Evolutionary conservation across 1,140 invertebrate genomes (phyloP).

Genomic region (Mya arenaria): DNA sequence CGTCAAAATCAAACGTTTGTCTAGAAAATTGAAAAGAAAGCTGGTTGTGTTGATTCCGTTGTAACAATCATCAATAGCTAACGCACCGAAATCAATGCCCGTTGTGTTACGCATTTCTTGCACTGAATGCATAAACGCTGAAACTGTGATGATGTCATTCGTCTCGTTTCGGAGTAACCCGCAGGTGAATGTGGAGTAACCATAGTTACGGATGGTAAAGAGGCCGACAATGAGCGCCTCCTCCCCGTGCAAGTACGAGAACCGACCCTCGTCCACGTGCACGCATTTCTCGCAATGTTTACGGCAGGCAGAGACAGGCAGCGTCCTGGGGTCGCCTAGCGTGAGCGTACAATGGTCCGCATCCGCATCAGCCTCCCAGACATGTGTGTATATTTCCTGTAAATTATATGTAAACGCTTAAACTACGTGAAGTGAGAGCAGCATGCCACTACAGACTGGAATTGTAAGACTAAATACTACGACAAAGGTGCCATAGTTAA

Average conservation of each 20-base stretch:
- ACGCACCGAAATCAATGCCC: conserved; percentile 60
- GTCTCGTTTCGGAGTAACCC: conserved; percentile 52
- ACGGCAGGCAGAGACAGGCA: conserved; percentile 40
- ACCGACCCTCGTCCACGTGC: conserved; percentile 42
- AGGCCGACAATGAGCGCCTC: conserved; percentile 68
- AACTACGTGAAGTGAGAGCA: too few species aligned
- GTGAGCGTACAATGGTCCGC: too few species aligned
- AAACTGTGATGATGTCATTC: conserved; percentile 57
- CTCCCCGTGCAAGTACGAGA: conserved; percentile 65
- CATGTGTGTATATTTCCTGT: too few species aligned
- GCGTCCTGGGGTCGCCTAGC: not conserved
- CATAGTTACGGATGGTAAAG: conserved; percentile 62
- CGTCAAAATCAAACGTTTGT: conserved; percentile 38
- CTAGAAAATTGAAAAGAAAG: conserved; percentile 62
- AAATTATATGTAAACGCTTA: too few species aligned
- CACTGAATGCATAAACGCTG: conserved; percentile 62
- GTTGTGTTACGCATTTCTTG: not conserved
- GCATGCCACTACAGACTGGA: too few species aligned
- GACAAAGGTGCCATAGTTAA: too few species aligned
- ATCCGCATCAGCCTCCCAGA: too few species aligned
- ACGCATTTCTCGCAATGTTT: conserved; percentile 48
- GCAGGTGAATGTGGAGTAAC: conserved; percentile 46
- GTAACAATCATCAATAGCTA: conserved; percentile 73
- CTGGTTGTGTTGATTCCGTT: conserved; percentile 60
- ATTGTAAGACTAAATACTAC: too few species aligned